A percentile compares a stretch with the other conserved stretches of the same genome.
phyloP scores from a whole-genome alignment of 2,888 invertebrate species.

The Tholera decimalis region DNA sequence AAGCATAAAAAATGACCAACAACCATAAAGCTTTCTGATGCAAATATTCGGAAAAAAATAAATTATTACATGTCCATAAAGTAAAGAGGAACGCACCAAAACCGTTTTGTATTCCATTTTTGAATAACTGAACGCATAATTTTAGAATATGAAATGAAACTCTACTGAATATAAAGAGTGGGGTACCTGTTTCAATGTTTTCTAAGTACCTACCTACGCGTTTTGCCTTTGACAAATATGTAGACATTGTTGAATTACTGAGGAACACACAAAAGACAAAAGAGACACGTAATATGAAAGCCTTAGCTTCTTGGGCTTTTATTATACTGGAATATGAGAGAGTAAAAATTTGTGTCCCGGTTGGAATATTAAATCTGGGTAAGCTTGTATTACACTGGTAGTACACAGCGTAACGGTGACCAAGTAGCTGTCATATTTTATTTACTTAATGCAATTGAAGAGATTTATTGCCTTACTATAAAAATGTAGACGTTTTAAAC shows the following conservation, averaged over 20 bases:
- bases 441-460: neutral
- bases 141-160: slow-evolving; percentile 85
- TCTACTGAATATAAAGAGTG: slow-evolving; percentile 77
- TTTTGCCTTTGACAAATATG: slow-evolving; percentile 82
- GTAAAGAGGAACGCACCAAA: slow-evolving; percentile 70
- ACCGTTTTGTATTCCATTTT: slow-evolving; percentile 78
- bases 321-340: slow-evolving; percentile 58
- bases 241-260: slow-evolving; percentile 82
- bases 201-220: slow-evolving; percentile 82
- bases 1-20: slow-evolving; percentile 60
- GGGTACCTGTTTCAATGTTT: slow-evolving; percentile 81
- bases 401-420: slow-evolving; percentile 17
- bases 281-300: slow-evolving; percentile 76
- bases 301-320: slow-evolving; percentile 71
- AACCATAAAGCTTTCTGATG: slow-evolving; percentile 68
- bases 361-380: slow-evolving; percentile 60
- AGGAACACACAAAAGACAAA: slow-evolving; percentile 80
- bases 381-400: slow-evolving; percentile 24
- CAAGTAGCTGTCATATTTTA: slow-evolving; percentile 15
- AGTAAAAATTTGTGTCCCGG: slow-evolving; percentile 59
- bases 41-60: slow-evolving; percentile 72
- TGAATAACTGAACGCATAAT: slow-evolving; percentile 81
- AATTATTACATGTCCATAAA: slow-evolving; percentile 77
- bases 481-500: neutral
- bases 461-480: neutral